These are phyloP conservation scores for Eugnorisma glareosa DNA, from an alignment of 2,888 invertebrate species.

Conservation along the genomic window DNA sequence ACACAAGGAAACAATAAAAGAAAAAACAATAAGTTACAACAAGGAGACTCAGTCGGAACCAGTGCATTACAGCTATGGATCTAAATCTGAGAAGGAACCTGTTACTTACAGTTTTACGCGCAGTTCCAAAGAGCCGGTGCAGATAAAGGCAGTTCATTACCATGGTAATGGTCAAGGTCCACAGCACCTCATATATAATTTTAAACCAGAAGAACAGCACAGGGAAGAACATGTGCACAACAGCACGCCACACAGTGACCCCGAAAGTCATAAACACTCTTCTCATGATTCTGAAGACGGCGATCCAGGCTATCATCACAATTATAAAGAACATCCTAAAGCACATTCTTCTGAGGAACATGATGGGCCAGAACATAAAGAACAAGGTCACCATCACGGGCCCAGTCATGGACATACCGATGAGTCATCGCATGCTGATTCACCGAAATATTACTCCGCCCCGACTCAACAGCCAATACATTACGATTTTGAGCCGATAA, in stretches of 20 bases:
- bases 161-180: conserved; percentile 76
- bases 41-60: conserved; percentile 83
- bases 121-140: conserved; percentile 76
- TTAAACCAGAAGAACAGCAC: conserved; percentile 73
- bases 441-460: conserved; percentile 62
- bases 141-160: conserved; percentile 76
- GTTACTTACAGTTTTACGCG: conserved; percentile 79
- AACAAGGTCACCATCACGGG: conserved; percentile 53
- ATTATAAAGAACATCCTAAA: conserved; percentile 49
- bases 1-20: conserved; percentile 83
- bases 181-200: conserved; percentile 78
- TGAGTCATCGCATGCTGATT: conserved; percentile 36
- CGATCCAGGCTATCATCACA: conserved; percentile 57
- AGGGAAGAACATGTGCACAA: conserved; percentile 59
- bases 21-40: conserved; percentile 83
- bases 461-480: conserved; percentile 63
- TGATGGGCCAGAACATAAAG: conserved; percentile 50
- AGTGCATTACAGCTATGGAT: conserved; percentile 79
- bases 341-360: conserved; percentile 55
- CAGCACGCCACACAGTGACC: conserved; percentile 62
- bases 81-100: conserved; percentile 79
- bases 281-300: conserved; percentile 65
- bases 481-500: conserved; percentile 73
- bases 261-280: conserved; percentile 50
- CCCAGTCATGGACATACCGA: conserved; percentile 39